Base-by-base conservation (phyloP, 2,113 vertebrate genomes). In the Seriola quinqueradiata region DNA sequence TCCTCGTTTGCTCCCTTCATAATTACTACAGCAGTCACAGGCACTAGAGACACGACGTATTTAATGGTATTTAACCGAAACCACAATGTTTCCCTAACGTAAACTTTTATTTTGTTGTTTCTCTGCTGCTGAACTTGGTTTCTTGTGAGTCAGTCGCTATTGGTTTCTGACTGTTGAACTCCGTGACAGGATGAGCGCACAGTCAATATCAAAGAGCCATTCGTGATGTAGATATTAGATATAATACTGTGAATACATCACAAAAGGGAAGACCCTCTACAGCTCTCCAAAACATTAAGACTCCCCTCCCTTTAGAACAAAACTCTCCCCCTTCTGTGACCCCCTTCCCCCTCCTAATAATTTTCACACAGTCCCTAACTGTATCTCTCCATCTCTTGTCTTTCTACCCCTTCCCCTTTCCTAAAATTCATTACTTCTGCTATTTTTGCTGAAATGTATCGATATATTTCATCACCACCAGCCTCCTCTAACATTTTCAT, bases 401-500 rank as follows among this genome's bases (percentile, higher is more conserved):
- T 57, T 8, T 71, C 38, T 19, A 54, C 4, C 14, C 8, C 44
- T 61, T 57, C 25, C 42, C 4, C 2, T 48, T 52, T 66, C 48
- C 60, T 40, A 17, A 66, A 48, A 40, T 48, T 38, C 2, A 54
- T 59, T 9, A 55, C 60, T 59, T 84, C 66, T 74, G 57, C 16
- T 21, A 0, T 17, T 80, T 71, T 74, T 55, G 14, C 46, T 40
- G 36, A 40, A 54, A 73, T 5, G 0, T 9, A 65, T 54, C 52
- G 8, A 66, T 21, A 81, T 68, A 34, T 77, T 67, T 71, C 7
- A 50, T 58, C 70, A 69, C 48, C 36, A 17, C 8, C 50, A 64
- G 21, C 21, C 32, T 32, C 63, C 7, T 61, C 52, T 61, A 38
- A 70, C 54, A 16, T 34, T 57, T 3, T 16, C 40, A n/a, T n/a